Evolutionary conservation across 1,140 invertebrate species (phyloP), one percentile per base, ranked within the genome.

Genomic region (Micrasema longulum): DNA sequence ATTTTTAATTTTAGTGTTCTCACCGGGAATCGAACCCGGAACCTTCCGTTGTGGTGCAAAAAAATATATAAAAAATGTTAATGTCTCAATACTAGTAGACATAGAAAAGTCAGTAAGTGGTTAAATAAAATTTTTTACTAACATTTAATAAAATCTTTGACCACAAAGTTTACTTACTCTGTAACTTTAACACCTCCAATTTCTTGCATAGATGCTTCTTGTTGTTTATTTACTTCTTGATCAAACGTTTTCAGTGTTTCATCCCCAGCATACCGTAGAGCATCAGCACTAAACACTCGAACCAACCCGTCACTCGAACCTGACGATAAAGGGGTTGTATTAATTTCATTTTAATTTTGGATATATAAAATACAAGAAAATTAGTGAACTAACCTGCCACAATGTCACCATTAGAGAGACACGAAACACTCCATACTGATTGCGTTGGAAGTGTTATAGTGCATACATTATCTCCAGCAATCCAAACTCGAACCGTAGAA

Each of bases 351-450:
- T n/a, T n/a, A n/a, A n/a, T n/a, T n/a, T n/a, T n/a, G n/a, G n/a
- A n/a, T n/a, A n/a, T n/a, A n/a, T n/a, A n/a, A n/a, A n/a, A n/a
- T n/a, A n/a, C n/a, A n/a, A n/a, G n/a, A n/a, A n/a, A n/a, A n/a
- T n/a, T n/a, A n/a, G n/a, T n/a, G n/a, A 31, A 31, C 26, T 31
- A 31, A 78, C 95, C 97, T 71, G 93, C 90, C n/a, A 94, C 94
- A 78, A 99, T 89, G 83, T 99, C 96, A 10, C 91, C 92, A 85
- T 98, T 97, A 2, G 85, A 77, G 14, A 98, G 80, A 68, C 90
- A 88, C 63, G 90, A 87, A 0, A 97, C 91, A 52, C 90, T 89
- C 97, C 97, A 99, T 6, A 98, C 90, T 18, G 95, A 95, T 62
- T 93, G 90, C 1, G 92, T 90, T 0, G 97, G 96, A 60, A 97